Percentiles rank a stretch among this genome's conserved stretches.
phyloP scores from a whole-genome alignment of 2,888 invertebrate genomes.

The Euproctis similis region DNA sequence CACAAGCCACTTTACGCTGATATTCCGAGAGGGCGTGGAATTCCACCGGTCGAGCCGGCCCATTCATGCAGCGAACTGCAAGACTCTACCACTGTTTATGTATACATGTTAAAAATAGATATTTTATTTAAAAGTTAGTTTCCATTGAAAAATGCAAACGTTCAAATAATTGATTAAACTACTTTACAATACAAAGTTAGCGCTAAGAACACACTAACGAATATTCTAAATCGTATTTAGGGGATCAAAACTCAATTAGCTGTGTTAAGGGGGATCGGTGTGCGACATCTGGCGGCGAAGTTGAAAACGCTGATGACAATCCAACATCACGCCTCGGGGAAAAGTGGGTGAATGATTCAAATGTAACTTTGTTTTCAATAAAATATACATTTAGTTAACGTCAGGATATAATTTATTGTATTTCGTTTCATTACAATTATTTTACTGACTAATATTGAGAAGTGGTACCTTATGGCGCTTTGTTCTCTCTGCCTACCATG shows the following conservation, averaged over 20 bases:
- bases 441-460: no score
- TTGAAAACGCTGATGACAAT: conserved; percentile 29
- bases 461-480: no score
- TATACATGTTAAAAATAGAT: no score
- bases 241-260: conserved; percentile 50
- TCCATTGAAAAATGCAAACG: no score
- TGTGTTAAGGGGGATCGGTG: conserved; percentile 26
- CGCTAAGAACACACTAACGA: conserved; percentile 14
- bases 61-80: no score
- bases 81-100: no score
- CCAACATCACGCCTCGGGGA: conserved; percentile 27
- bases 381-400: conserved; percentile 14
- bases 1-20: no score
- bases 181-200: conserved; percentile 14
- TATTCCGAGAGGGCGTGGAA: no score
- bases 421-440: background rate
- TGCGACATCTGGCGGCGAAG: conserved; percentile 39
- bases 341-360: conserved; percentile 17
- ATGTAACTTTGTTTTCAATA: conserved; percentile 24
- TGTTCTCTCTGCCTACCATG: no score
- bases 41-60: no score
- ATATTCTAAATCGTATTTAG: conserved; percentile 26
- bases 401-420: background rate
- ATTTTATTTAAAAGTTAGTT: no score
- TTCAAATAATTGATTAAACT: conserved; percentile 7